Percentiles rank a stretch among this genome's conserved stretches.
phyloP scores from a whole-genome alignment of 2,797 vertebrate genomes.

The Acropternis orthonyx region DNA sequence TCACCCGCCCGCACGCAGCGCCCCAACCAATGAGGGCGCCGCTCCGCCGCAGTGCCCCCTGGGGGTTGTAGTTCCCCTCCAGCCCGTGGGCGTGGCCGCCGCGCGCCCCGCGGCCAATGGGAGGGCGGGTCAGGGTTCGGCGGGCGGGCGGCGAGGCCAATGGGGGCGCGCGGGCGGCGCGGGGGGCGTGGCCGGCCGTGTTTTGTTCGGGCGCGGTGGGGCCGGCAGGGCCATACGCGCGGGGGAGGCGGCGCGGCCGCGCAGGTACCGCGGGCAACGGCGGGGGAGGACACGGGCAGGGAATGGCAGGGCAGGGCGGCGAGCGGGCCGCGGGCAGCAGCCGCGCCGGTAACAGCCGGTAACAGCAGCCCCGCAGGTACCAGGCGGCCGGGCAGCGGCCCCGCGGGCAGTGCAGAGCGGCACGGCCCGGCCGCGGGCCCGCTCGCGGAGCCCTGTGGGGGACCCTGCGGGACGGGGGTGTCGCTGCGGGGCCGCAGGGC shows the following conservation, averaged over 20 bases:
- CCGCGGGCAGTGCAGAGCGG: too few species aligned
- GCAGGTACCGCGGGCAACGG: not conserved
- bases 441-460: too few species aligned
- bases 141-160: not conserved
- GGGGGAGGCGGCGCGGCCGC: constrained; percentile 13
- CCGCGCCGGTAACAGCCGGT: not conserved
- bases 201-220: constrained; percentile 59
- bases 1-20: too few species aligned
- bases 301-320: too few species aligned
- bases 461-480: too few species aligned
- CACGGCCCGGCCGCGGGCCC: too few species aligned
- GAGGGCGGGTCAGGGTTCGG: constrained; percentile 5
- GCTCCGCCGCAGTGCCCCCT: too few species aligned
- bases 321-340: not conserved
- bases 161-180: not conserved
- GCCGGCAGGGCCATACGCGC: not conserved
- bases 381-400: not conserved
- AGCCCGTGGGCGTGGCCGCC: not conserved
- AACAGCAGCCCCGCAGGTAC: not conserved
- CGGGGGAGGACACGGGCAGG: too few species aligned
- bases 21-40: too few species aligned
- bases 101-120: not conserved
- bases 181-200: constrained; percentile 37
- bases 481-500: too few species aligned
- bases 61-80: too few species aligned